A percentile compares a stretch with the other conserved stretches of the same genome.
These are phyloP conservation scores for Dryobota labecula DNA, from an alignment of 2,888 invertebrate genomes.

Conservation along the genomic window DNA sequence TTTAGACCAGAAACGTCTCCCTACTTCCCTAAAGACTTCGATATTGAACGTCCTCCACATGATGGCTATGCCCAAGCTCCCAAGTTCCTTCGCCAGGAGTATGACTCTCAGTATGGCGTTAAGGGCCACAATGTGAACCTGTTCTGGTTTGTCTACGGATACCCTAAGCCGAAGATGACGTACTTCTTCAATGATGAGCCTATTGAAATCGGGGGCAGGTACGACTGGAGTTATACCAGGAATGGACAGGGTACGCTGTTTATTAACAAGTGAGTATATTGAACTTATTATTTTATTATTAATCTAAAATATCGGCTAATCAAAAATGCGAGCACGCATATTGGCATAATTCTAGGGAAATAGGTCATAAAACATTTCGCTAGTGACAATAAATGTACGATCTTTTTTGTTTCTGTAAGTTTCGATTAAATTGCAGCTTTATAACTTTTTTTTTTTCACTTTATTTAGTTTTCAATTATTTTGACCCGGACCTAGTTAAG, in stretches of 20 bases:
- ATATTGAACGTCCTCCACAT: conserved; percentile 96
- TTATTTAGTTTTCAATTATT: background rate
- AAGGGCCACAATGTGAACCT: conserved; percentile 97
- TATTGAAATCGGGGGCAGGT: conserved; percentile 95
- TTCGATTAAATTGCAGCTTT: too few relatives aligned
- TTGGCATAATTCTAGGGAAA: too few relatives aligned
- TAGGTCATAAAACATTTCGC: too few relatives aligned
- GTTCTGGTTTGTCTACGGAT: conserved; percentile 98
- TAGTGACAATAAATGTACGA: background rate
- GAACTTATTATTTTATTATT: too few relatives aligned
- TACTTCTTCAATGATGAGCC: conserved; percentile 96
- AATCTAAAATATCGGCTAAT: too few relatives aligned
- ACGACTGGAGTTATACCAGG: conserved; percentile 96
- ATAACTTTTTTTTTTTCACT: too few relatives aligned
- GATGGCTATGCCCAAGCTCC: conserved; percentile 96
- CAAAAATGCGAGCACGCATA: background rate
- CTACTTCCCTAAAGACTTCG: conserved; percentile 97
- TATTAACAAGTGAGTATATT: conserved; percentile 93
- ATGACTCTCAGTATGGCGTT: conserved; percentile 97
- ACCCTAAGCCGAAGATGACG: conserved; percentile 98
- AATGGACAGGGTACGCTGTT: conserved; percentile 97
- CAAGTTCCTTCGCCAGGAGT: conserved; percentile 96
- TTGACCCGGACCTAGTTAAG: background rate
- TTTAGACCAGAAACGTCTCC: conserved; percentile 96
- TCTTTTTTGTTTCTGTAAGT: too few relatives aligned